phyloP scores from a whole-genome alignment of 1,140 invertebrate genomes.

The Akabosia matsudoensis region DNA sequence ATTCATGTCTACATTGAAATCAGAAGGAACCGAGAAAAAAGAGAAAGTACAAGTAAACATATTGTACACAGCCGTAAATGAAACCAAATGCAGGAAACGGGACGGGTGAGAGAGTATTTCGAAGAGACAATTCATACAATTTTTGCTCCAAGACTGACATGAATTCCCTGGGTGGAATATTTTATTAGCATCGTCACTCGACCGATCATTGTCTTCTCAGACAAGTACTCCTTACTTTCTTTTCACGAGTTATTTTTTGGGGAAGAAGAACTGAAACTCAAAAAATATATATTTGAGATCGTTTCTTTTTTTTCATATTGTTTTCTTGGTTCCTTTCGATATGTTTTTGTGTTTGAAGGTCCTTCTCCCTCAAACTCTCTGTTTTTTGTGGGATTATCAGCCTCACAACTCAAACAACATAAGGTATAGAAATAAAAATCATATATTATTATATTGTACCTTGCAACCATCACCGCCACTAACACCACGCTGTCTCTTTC shows the following conservation, averaged over 20 bases:
- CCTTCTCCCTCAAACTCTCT: not conserved
- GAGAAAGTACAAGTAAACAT: constrained; percentile 3
- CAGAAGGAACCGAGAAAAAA: not conserved
- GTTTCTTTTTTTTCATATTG: not conserved
- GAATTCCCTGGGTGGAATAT: constrained; percentile 24
- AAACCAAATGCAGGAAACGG: constrained; percentile 17
- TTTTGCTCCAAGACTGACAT: constrained; percentile 18
- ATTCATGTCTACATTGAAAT: not conserved
- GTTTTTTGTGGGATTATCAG: not conserved
- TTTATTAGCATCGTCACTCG: constrained; percentile 22
- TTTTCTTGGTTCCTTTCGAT: not conserved
- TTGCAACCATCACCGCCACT: not conserved
- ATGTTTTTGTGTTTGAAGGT: not conserved
- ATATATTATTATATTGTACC: too few relatives aligned
- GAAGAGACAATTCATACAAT: constrained; percentile 22
- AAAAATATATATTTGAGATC: not conserved
- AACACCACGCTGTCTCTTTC: not conserved
- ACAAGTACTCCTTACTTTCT: not conserved
- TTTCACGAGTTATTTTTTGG: too few relatives aligned
- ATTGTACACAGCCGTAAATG: constrained; percentile 14
- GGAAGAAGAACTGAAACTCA: not conserved
- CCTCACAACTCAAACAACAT: not conserved
- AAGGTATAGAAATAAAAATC: too few relatives aligned
- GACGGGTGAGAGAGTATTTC: constrained; percentile 8
- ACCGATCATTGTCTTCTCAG: constrained; percentile 22